Evolutionary conservation across 2,797 vertebrate genomes (phyloP).

Genomic region (Leptodactylus fallax): DNA sequence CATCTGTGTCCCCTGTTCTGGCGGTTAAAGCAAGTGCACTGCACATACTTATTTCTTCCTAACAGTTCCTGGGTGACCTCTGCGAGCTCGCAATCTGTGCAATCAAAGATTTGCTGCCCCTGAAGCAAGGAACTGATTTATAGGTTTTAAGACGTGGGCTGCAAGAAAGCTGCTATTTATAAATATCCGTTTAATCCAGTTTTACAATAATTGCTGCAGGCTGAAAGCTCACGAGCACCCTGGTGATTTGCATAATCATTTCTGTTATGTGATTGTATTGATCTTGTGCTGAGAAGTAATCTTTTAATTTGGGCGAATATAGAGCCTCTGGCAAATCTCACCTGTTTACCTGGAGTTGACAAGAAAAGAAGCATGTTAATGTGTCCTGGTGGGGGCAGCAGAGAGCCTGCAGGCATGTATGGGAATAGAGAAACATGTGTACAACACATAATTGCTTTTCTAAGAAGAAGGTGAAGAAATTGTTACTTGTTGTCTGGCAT

Average conservation of each 20-base stretch:
- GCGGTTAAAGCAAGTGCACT: not conserved
- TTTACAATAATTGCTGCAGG: constrained; percentile 67
- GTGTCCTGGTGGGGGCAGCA: constrained; percentile 11
- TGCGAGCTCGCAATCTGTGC: constrained; percentile 47
- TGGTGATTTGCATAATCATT: constrained; percentile 72
- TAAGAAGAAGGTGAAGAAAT: not conserved
- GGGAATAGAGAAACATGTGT: constrained; percentile 11
- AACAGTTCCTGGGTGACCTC: constrained; percentile 38
- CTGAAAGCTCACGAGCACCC: constrained; percentile 67
- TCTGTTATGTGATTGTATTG: constrained; percentile 70
- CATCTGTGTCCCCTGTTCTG: not conserved
- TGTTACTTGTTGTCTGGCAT: not conserved
- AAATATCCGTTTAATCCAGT: constrained; percentile 64
- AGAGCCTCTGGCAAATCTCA: constrained; percentile 44
- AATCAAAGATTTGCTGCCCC: constrained; percentile 54
- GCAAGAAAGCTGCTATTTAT: constrained; percentile 61
- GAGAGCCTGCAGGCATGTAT: constrained; percentile 5
- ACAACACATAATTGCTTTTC: not conserved
- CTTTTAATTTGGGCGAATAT: constrained; percentile 60
- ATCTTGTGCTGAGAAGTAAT: constrained; percentile 67
- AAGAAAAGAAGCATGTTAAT: not conserved
- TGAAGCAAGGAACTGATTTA: constrained; percentile 61
- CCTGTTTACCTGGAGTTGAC: constrained; percentile 45
- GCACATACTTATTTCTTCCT: constrained; percentile 27
- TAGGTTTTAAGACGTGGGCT: constrained; percentile 60